phyloP scores from a whole-genome alignment of 2,797 vertebrate species.

The Xenops minutus region DNA sequence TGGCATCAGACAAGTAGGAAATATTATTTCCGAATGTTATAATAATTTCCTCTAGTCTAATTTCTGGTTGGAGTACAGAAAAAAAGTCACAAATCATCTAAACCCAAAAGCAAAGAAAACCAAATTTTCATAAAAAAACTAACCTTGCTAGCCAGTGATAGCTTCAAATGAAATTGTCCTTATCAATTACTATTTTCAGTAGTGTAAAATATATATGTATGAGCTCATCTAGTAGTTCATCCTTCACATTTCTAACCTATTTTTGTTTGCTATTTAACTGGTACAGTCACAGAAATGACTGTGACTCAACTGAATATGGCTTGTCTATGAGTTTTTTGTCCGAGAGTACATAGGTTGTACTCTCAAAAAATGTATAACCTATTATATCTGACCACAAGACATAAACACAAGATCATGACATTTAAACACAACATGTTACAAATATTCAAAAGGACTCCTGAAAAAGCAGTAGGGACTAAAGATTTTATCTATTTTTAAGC shows the following conservation, averaged over 20 bases:
- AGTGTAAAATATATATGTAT: not conserved
- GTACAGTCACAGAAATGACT: not conserved
- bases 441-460: not conserved
- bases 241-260: not conserved
- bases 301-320: not conserved
- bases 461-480: not conserved
- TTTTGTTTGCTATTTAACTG: not conserved
- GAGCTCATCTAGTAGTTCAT: not conserved
- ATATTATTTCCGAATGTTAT: not conserved
- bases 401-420: not conserved
- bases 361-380: not conserved
- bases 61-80: not conserved
- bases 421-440: not conserved
- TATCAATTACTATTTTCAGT: not conserved
- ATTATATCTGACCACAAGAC: not conserved
- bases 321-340: not conserved
- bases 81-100: not conserved
- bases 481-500: not conserved
- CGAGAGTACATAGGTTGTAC: too few relatives aligned
- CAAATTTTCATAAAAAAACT: not conserved
- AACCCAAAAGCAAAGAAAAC: not conserved
- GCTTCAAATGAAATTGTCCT: not conserved
- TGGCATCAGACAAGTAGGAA: not conserved
- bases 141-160: not conserved
- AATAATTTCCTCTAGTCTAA: not conserved